These are phyloP conservation scores for Phthorimaea operculella DNA, from an alignment of 1,140 invertebrate genomes.

Conservation along the genomic window DNA sequence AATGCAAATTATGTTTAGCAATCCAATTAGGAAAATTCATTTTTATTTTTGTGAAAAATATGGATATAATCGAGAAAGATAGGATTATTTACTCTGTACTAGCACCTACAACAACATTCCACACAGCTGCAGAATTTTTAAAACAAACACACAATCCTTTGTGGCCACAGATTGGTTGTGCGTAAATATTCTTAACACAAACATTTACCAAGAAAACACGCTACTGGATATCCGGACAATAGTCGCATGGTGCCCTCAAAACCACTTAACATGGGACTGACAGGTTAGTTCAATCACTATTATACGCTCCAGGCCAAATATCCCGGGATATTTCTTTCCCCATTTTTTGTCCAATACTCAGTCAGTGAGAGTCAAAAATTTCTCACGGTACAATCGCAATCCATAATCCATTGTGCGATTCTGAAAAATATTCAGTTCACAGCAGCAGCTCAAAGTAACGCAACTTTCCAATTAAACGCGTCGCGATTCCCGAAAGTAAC, in stretches of 20 bases:
- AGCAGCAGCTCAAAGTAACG: not conserved
- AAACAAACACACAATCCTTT: constrained; percentile 36
- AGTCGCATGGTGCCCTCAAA: constrained; percentile 52
- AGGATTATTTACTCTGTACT: no score
- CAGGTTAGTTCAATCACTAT: constrained; percentile 66
- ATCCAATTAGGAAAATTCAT: no score
- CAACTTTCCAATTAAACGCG: not conserved
- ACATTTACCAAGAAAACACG: constrained; percentile 63
- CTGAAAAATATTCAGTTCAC: not conserved
- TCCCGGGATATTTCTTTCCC: constrained; percentile 56
- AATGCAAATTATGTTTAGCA: no score
- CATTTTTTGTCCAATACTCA: constrained; percentile 49
- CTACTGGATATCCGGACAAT: constrained; percentile 60
- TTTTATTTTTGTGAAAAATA: no score
- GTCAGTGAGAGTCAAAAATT: constrained; percentile 41
- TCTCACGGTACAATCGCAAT: constrained; percentile 41
- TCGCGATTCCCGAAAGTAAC: not conserved
- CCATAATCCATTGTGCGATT: not conserved
- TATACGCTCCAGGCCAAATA: constrained; percentile 54
- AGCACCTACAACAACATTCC: constrained; percentile 39
- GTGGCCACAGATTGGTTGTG: constrained; percentile 37
- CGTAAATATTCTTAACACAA: constrained; percentile 55
- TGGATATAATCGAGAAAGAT: no score
- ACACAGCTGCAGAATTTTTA: constrained; percentile 36
- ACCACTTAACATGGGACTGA: constrained; percentile 66